Conservation (phyloP, 92 coral and sea anemone species). For the Umimayanthus chanpuru region DNA sequence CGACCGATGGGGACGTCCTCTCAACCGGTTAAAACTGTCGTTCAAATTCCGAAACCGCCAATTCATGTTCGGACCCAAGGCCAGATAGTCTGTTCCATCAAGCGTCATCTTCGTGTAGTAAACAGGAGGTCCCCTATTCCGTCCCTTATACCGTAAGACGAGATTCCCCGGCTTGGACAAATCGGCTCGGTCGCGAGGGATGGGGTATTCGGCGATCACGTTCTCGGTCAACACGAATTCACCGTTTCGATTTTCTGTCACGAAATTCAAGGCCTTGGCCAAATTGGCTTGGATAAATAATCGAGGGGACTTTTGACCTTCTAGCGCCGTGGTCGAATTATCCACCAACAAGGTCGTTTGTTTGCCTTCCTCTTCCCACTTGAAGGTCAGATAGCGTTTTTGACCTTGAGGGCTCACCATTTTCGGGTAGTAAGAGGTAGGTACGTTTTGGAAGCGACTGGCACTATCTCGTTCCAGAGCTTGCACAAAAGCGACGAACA, state of each 20-base stretch:
- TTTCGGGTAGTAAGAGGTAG: too few relatives aligned
- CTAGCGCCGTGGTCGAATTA: conserved; percentile 6
- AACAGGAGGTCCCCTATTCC: conserved; percentile 1
- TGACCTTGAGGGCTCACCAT: background rate
- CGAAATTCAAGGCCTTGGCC: background rate
- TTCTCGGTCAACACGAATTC: too few relatives aligned
- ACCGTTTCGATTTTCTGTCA: background rate
- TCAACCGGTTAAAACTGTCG: background rate
- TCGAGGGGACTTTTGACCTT: background rate
- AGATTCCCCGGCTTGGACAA: background rate
- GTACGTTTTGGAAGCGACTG: background rate
- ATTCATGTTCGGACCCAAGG: background rate
- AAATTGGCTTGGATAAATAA: background rate
- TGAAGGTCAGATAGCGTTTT: conserved; percentile 4
- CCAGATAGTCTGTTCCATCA: conserved; percentile 1
- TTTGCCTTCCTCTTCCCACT: background rate
- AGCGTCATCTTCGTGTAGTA: conserved; percentile 5
- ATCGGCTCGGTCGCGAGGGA: background rate
- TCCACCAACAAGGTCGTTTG: conserved; percentile 9
- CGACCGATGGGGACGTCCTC: background rate
- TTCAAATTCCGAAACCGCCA: background rate
- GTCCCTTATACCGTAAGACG: background rate
- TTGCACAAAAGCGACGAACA: background rate
- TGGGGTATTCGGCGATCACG: too few relatives aligned
- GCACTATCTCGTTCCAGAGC: background rate